Base-by-base conservation (phyloP, 2,888 invertebrate species). In the Diplolepis rosae region DNA sequence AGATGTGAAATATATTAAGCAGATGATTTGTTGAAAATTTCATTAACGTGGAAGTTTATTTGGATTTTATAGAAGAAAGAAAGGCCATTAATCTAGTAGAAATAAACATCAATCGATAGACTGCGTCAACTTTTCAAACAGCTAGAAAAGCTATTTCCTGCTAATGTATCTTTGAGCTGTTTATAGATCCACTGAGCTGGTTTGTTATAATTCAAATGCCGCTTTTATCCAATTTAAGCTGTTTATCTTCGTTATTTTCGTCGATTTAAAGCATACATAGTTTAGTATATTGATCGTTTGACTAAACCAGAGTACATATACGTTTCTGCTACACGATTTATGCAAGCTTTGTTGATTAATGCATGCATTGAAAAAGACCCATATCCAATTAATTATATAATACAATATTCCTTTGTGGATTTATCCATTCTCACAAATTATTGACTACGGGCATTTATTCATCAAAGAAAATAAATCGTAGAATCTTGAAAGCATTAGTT, bases 301-400 rank as follows among this genome's bases (percentile, higher is more conserved):
- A 39, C 39, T 24, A 39, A 61, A 32, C 13, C 22, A 30, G 22
- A 56, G 15, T 27, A 27, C 28, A 28, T 28, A 15, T 52, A 39
- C 24, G 24, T 50, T 24, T 50, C 50, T 22, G 27, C n/a, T 52
- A 30, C 35, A 27, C 61, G 61, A 39, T 61, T 61, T 61, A 39
- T 61, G 61, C 61, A 39, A 35, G 61, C 27, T 61, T 61, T 61
- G 39, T 61, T 61, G 61, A 61, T 61, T 61, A 61, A 61, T 61
- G 39, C 24, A 39, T 61, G 61, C 61, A 61, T 61, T 61, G 61
- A 39, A 39, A 61, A 61, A 61, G 13, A 61, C 24, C 39, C 61
- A 61, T 39, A 39, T 61, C 39, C 39, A 61, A 39, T 61, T 61
- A 61, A 61, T 61, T 39, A 61, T 27, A 27, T 13, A 22, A 22